These are phyloP conservation scores for Urocitellus parryii DNA, from an alignment of 2,113 vertebrate genomes.

Conservation along the genomic window DNA sequence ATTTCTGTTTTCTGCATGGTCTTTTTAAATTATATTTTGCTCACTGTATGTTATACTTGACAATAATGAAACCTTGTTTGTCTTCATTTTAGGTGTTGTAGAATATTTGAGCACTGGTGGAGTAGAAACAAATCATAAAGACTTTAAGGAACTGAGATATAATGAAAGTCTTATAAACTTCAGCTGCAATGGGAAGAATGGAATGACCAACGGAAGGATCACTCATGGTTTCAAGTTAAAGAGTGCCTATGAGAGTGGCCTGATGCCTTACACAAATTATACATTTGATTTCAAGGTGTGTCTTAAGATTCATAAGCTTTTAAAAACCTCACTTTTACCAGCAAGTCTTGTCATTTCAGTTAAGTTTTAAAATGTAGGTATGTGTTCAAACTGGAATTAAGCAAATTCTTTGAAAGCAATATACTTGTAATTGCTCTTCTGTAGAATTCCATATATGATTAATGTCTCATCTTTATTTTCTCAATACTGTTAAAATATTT, in stretches of 20 bases:
- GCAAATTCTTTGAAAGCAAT: not conserved
- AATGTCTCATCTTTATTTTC: not conserved
- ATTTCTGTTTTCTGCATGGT: not conserved
- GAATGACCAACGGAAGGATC: slow-evolving; percentile 95
- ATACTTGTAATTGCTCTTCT: not conserved
- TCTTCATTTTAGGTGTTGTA: slow-evolving; percentile 92
- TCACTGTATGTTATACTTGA: not conserved
- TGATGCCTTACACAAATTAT: slow-evolving; percentile 99
- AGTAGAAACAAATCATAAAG: slow-evolving; percentile 98
- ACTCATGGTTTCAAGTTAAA: slow-evolving; percentile 99
- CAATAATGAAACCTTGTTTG: not conserved
- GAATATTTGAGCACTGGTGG: slow-evolving; percentile 98
- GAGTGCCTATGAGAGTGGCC: slow-evolving; percentile 97
- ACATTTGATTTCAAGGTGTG: slow-evolving; percentile 98
- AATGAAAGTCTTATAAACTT: slow-evolving; percentile 99
- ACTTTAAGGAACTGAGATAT: slow-evolving; percentile 98
- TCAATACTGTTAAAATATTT: slow-evolving; percentile 16
- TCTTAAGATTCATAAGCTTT: not conserved
- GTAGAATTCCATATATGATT: not conserved
- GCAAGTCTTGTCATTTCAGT: not conserved
- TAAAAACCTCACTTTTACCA: not conserved
- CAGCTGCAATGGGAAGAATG: slow-evolving; percentile 97
- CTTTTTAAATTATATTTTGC: slow-evolving; percentile 29
- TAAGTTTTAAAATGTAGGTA: slow-evolving; percentile 30
- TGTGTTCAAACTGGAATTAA: not conserved